These are phyloP conservation scores for Volucella inanis DNA, from an alignment of 2,888 invertebrate species.

Conservation along the genomic window DNA sequence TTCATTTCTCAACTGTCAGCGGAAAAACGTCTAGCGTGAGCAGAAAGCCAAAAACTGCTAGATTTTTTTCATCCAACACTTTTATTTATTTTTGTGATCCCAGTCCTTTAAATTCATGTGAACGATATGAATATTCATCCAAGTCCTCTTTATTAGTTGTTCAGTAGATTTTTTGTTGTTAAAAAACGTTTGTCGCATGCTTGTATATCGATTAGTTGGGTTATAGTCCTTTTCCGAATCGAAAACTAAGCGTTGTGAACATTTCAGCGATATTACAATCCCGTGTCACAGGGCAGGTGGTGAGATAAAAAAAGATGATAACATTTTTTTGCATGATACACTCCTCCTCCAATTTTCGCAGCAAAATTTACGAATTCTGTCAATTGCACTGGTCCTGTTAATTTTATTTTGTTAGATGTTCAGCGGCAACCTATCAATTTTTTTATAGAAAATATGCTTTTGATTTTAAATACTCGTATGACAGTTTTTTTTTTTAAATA, in stretches of 20 bases:
- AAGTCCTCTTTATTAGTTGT: constrained; percentile 3
- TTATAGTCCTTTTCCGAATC: neutral
- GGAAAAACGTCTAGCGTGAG: neutral
- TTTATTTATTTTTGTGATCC: neutral
- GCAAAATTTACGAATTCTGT: too few species aligned
- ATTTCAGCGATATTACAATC: constrained; percentile 5
- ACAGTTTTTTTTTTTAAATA: too few species aligned
- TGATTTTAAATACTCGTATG: too few species aligned
- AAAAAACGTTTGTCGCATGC: neutral
- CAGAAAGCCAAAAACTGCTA: neutral
- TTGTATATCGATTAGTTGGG: constrained; percentile 1
- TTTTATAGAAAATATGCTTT: too few species aligned
- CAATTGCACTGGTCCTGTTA: too few species aligned
- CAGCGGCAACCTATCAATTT: too few species aligned
- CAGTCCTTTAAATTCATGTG: neutral
- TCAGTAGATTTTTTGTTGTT: neutral
- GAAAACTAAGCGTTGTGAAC: neutral
- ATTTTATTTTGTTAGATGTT: too few species aligned
- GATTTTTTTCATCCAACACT: neutral
- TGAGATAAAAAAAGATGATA: neutral
- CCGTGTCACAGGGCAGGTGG: neutral
- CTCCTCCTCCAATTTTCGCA: too few species aligned
- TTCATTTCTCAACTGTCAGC: constrained; percentile 36
- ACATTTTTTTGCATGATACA: too few species aligned
- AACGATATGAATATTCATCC: neutral